phyloP scores from a whole-genome alignment of 2,797 vertebrate species.

The Chelidonichthys spinosus region DNA sequence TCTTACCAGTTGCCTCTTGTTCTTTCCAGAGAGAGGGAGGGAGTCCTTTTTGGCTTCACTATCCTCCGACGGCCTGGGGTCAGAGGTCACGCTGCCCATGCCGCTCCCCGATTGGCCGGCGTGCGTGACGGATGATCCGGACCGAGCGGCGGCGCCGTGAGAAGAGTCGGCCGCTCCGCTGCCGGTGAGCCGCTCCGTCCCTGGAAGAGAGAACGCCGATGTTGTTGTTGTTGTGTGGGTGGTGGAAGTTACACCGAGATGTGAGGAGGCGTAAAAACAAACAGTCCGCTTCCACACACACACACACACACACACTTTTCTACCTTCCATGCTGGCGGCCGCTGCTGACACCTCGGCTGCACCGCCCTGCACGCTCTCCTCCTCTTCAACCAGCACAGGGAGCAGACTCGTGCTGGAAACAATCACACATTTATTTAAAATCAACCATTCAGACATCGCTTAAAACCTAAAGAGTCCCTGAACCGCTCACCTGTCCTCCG shows the following conservation, averaged over 20 bases:
- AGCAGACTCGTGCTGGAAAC: conserved; percentile 67
- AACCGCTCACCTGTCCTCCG: conserved; percentile 75
- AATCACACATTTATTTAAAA: too few species aligned
- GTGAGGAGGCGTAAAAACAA: conserved; percentile 19
- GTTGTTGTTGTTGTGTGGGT: conserved; percentile 26
- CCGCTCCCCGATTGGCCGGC: conserved; percentile 49
- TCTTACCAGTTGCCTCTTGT: conserved; percentile 71
- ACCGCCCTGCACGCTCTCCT: conserved; percentile 66
- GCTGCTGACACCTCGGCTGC: conserved; percentile 32
- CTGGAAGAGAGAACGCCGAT: conserved; percentile 38
- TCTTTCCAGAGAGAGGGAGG: conserved; percentile 37
- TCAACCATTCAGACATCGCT: not conserved
- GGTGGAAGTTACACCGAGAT: conserved; percentile 33
- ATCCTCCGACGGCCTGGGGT: conserved; percentile 44
- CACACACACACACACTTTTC: not conserved
- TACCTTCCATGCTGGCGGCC: conserved; percentile 65
- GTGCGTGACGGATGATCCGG: conserved; percentile 13
- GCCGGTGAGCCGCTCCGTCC: conserved; percentile 37
- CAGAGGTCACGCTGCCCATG: conserved; percentile 44
- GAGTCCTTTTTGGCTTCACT: conserved; percentile 49
- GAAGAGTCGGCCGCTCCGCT: conserved; percentile 21
- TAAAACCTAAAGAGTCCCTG: conserved; percentile 1
- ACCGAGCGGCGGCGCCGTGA: conserved; percentile 36
- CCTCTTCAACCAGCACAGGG: conserved; percentile 79
- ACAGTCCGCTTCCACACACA: not conserved